Evolutionary conservation across 1,140 invertebrate species (phyloP), one percentile per base, ranked within the genome.

Genomic region (Rhynchophorus ferrugineus): DNA sequence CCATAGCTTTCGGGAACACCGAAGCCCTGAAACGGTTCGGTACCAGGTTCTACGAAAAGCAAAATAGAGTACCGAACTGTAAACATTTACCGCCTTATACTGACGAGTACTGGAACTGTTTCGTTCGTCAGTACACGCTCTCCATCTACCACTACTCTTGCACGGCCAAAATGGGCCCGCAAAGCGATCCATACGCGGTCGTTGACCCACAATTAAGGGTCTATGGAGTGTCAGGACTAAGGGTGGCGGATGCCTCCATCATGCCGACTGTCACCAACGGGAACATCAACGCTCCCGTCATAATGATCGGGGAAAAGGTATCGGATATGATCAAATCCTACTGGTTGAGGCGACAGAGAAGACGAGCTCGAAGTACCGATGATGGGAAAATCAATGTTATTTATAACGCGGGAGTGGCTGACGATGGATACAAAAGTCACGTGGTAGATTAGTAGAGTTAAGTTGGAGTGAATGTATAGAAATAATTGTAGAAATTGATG

Each of bases 281-380:
- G 0, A 91, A 91, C 60, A 90, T 90, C 13, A 90, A 91, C 57
- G 87, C 87, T 0, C 86, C 88, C 0, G 81, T 84, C 0, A 87
- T 95, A 7, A 95, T 95, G 91, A 89, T 96, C n/a, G 92, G 75
- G 0, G 92, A 96, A 64, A 94, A 92, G 66, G 91, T 85, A 0
- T 79, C 91, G 0, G 91, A 95, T 71, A 64, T 94, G 64, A 84
- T 95, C 5, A 89, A 89, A 63, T 72, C 78, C 46, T 71, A 82
- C 24, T 89, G 85, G 85, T 56, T 77, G 1, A 50, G 57, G 2
- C 72, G 64, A 18, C 53, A 52, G 9, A 69, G 64, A 48, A 70
- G 70, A 57, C 69, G 68, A 58, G 62, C 62, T 62, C 59, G 57
- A 29, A 61, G 58, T 49, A 11, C 52, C 18, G 21, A 48, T 22